Evolutionary conservation across 2,888 invertebrate species (phyloP).

Genomic region (Cyclophora albipunctata): DNA sequence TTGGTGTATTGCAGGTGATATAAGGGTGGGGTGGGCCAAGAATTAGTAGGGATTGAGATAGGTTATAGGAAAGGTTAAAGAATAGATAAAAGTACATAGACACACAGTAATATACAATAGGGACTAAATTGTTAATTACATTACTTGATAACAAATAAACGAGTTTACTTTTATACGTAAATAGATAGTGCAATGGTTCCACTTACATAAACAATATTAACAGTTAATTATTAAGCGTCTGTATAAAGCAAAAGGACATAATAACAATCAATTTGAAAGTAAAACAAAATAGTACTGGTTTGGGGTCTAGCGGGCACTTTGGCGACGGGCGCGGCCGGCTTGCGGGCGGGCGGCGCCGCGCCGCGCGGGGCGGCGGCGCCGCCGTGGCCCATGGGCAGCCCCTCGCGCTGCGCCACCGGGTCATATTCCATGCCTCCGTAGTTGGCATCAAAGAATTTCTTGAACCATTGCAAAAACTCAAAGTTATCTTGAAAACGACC

Average conservation of each 20-base stretch:
- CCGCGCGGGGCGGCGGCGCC: constrained; percentile 72
- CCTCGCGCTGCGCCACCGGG: constrained; percentile 89
- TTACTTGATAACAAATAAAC: too few relatives aligned
- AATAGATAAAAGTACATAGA: too few relatives aligned
- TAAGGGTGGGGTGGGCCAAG: too few relatives aligned
- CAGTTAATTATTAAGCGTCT: constrained; percentile 2
- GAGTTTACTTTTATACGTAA: not conserved
- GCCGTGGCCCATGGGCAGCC: constrained; percentile 89
- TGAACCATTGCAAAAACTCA: constrained; percentile 99
- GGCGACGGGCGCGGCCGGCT: constrained; percentile 66
- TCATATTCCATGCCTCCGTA: constrained; percentile 96
- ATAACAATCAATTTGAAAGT: constrained; percentile 29
- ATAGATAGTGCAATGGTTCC: constrained; percentile 36
- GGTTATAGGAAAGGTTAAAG: too few relatives aligned
- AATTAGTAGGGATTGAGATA: too few relatives aligned
- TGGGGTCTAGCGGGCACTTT: constrained; percentile 79
- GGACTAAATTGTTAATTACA: too few relatives aligned
- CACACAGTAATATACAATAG: too few relatives aligned
- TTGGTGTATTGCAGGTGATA: too few relatives aligned
- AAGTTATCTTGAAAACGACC: constrained; percentile 99
- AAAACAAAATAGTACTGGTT: constrained; percentile 70
- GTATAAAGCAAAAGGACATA: constrained; percentile 17
- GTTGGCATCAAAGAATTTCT: constrained; percentile 99
- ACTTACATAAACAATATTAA: constrained; percentile 17
- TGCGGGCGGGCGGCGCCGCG: constrained; percentile 55